These are phyloP conservation scores for Tursiops truncatus DNA, from an alignment of 2,113 vertebrate genomes.

Conservation along the genomic window DNA sequence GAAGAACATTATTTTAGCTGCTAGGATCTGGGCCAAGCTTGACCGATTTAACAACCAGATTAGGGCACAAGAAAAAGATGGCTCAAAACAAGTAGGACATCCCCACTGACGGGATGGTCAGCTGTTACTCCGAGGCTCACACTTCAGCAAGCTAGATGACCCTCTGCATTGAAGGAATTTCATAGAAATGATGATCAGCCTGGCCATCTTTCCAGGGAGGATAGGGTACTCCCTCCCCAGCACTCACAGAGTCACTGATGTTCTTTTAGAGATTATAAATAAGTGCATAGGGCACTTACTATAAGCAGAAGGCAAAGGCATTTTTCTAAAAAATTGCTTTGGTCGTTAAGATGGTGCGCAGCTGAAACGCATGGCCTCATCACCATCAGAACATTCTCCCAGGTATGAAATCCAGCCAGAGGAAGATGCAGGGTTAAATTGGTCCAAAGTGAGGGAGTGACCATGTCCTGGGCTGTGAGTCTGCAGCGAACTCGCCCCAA, in stretches of 20 bases:
- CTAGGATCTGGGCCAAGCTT: neutral
- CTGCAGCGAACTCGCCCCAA: too few species aligned
- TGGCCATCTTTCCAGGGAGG: neutral
- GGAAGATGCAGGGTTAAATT: neutral
- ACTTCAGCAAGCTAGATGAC: too few species aligned
- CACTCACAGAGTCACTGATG: neutral
- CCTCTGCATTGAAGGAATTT: accelerated
- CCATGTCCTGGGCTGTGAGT: neutral
- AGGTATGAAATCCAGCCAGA: neutral
- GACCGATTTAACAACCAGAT: too few species aligned
- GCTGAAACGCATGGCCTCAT: neutral
- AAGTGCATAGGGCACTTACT: neutral
- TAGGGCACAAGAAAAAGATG: neutral
- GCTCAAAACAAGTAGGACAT: neutral
- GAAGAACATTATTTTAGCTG: neutral
- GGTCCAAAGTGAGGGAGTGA: neutral
- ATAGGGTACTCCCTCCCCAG: accelerated
- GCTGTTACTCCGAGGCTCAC: neutral
- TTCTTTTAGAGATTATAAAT: neutral
- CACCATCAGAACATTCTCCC: neutral
- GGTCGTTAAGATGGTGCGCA: neutral
- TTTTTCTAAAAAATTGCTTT: neutral
- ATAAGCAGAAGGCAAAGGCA: neutral
- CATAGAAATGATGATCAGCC: neutral
- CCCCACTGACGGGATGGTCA: accelerated